Conservation (phyloP, 2,113 vertebrate species). For the Melanotaenia duboulayi region DNA sequence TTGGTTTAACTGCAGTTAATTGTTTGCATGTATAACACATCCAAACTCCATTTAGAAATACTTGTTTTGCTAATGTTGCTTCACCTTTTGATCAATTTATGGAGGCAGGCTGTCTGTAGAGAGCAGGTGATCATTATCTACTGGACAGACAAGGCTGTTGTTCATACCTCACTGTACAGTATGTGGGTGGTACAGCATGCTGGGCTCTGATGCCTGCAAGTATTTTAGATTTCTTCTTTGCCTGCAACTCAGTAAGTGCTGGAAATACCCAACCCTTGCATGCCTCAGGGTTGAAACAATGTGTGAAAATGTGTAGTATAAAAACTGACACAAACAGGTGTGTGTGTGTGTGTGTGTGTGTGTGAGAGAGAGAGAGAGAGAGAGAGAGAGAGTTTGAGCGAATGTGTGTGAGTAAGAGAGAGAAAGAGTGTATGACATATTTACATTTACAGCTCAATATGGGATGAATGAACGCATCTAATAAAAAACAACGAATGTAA, state of each 20-base stretch:
- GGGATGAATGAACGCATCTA: no score
- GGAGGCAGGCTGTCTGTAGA: conserved; percentile 73
- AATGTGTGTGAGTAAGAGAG: no score
- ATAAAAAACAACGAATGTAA: no score
- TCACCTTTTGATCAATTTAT: conserved; percentile 48
- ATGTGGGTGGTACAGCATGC: conserved; percentile 59
- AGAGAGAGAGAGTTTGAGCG: no score
- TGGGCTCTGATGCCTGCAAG: conserved; percentile 36
- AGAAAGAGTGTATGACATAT: no score
- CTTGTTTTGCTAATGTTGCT: conserved; percentile 12
- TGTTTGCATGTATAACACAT: background rate
- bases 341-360: background rate
- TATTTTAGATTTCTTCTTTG: conserved; percentile 14
- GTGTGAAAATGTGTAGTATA: background rate
- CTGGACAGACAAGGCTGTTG: conserved; percentile 54
- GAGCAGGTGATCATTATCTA: conserved; percentile 73
- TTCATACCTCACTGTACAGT: conserved; percentile 56
- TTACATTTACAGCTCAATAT: no score
- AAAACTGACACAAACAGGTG: background rate
- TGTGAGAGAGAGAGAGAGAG: no score
- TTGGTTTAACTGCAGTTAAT: background rate
- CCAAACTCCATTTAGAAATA: background rate
- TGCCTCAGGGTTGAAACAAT: conserved; percentile 2
- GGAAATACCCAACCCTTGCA: conserved; percentile 44
- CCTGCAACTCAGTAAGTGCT: conserved; percentile 1